A percentile compares a stretch with the other conserved stretches of the same genome.
phyloP scores from a whole-genome alignment of 2,888 invertebrate species.

The Apotomis betuletana region DNA sequence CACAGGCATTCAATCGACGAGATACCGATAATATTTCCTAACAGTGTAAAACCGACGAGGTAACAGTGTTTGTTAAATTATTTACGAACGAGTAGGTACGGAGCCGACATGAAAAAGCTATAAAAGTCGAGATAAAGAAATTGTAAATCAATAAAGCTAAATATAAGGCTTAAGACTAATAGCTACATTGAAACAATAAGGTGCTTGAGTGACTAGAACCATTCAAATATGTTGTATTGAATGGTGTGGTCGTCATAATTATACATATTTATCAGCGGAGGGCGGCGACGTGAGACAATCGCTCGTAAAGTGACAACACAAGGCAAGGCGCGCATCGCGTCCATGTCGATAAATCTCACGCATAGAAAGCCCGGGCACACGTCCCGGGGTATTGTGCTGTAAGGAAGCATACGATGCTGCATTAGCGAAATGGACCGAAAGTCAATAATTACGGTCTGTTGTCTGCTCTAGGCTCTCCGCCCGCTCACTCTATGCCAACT shows the following conservation, averaged over 20 bases:
- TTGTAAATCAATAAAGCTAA: slow-evolving; percentile 49
- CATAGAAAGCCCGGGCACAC: slow-evolving; percentile 39
- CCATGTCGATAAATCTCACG: slow-evolving; percentile 42
- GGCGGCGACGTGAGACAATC: slow-evolving; percentile 55
- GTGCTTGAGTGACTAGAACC: slow-evolving; percentile 45
- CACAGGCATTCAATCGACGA: slow-evolving; percentile 33
- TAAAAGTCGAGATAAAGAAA: slow-evolving; percentile 18
- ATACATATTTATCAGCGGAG: slow-evolving; percentile 48
- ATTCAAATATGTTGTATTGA: slow-evolving; percentile 47
- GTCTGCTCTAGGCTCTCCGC: slow-evolving; percentile 50
- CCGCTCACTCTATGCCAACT: slow-evolving; percentile 54
- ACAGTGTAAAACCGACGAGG: slow-evolving; percentile 18
- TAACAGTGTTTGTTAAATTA: slow-evolving; percentile 12
- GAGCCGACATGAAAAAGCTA: not conserved
- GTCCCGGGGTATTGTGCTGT: slow-evolving; percentile 51
- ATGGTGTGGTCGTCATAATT: slow-evolving; percentile 58
- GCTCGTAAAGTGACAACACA: slow-evolving; percentile 66
- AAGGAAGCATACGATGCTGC: slow-evolving; percentile 56
- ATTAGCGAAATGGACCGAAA: slow-evolving; percentile 60
- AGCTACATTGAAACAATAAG: slow-evolving; percentile 49
- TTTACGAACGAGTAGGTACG: slow-evolving; percentile 3
- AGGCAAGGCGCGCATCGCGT: slow-evolving; percentile 47
- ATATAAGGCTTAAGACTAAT: slow-evolving; percentile 47
- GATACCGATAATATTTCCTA: slow-evolving; percentile 36
- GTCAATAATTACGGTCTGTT: slow-evolving; percentile 49